phyloP scores from a whole-genome alignment of 1,140 invertebrate species.

The Sminthurides bifidus region DNA sequence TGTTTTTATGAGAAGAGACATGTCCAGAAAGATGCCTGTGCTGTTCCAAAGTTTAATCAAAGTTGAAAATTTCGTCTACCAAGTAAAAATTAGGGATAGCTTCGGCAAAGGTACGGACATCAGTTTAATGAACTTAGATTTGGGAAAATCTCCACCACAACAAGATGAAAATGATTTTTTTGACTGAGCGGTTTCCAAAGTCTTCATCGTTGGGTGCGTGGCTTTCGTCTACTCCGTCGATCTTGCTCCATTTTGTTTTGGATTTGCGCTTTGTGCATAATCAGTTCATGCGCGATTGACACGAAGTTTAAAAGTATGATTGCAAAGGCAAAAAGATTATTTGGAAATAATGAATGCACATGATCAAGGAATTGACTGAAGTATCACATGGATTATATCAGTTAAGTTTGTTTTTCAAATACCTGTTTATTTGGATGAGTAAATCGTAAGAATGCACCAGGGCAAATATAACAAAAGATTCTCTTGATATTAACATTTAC shows the following conservation, averaged over 20 bases:
- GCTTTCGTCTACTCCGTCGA: too few species aligned
- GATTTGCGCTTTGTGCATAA: too few species aligned
- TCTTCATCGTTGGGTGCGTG: neutral
- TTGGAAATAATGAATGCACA: too few species aligned
- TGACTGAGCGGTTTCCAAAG: neutral
- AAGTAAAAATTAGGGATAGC: neutral
- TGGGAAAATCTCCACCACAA: neutral
- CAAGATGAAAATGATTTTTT: neutral
- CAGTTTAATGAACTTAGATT: neutral
- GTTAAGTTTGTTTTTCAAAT: neutral
- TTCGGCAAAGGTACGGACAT: neutral
- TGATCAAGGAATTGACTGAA: too few species aligned
- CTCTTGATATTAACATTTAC: too few species aligned
- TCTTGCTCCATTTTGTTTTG: too few species aligned
- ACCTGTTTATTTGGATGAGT: neutral
- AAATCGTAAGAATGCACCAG: neutral
- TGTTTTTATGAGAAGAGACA: neutral
- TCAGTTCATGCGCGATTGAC: too few species aligned
- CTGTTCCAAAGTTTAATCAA: neutral
- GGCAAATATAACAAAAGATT: too few species aligned
- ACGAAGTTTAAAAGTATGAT: too few species aligned
- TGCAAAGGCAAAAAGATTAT: too few species aligned
- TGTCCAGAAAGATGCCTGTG: neutral
- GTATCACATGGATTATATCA: neutral
- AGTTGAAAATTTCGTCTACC: neutral